Percentiles rank a stretch among this genome's conserved stretches.
Evolutionary conservation across 1,140 invertebrate genomes (phyloP).

Genomic region (Neodiprion pinetum): DNA sequence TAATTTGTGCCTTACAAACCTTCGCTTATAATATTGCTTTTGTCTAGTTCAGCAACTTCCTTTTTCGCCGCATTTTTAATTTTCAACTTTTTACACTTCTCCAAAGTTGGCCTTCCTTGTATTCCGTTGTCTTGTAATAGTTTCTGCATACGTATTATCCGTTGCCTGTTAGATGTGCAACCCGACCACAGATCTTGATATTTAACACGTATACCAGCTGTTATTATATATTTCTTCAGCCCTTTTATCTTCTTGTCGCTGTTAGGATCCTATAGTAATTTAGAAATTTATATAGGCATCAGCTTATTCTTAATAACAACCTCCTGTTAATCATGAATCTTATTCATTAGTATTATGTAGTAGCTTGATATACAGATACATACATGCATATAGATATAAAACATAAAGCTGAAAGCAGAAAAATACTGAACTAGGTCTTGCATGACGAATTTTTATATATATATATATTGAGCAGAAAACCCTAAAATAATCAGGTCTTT

Average conservation of each 20-base stretch:
- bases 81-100: slow-evolving; percentile 50
- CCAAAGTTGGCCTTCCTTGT: slow-evolving; percentile 42
- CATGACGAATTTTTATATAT: no score
- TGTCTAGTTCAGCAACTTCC: slow-evolving; percentile 45
- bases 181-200: slow-evolving; percentile 44
- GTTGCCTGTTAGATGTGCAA: slow-evolving; percentile 44
- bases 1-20: slow-evolving; percentile 35
- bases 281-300: no score
- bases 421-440: no score
- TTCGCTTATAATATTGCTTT: slow-evolving; percentile 46
- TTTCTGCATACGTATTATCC: slow-evolving; percentile 39
- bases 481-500: no score
- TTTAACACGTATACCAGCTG: slow-evolving; percentile 46
- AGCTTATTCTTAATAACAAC: no score
- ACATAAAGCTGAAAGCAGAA: no score
- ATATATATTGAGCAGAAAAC: no score
- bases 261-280: slow-evolving; percentile 21
- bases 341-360: no score
- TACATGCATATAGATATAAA: no score
- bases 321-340: no score
- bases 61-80: slow-evolving; percentile 37
- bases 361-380: no score
- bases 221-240: slow-evolving; percentile 46
- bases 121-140: slow-evolving; percentile 50
- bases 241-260: slow-evolving; percentile 36